Evolutionary conservation across 2,888 invertebrate genomes (phyloP).

Genomic region (Cheilosia vulpina): DNA sequence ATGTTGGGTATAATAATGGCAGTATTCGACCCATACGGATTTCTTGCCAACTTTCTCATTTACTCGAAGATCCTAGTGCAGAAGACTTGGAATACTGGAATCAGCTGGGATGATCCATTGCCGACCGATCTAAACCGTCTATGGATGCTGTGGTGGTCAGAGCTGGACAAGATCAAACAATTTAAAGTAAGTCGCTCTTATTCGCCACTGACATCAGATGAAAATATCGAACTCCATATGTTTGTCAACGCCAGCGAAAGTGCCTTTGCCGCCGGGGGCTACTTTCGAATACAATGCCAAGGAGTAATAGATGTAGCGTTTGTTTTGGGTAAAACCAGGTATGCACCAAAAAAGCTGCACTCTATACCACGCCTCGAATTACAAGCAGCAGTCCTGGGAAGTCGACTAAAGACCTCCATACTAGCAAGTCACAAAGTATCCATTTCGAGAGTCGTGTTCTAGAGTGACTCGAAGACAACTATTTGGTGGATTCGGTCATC

Average conservation of each 20-base stretch:
- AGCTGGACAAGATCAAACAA: not conserved
- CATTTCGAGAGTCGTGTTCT: too few species aligned
- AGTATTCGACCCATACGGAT: too few species aligned
- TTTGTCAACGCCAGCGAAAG: conserved; percentile 33
- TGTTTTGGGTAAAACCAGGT: conserved; percentile 25
- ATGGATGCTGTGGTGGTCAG: conserved; percentile 36
- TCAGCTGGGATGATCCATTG: conserved; percentile 24
- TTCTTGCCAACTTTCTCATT: too few species aligned
- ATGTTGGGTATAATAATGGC: too few species aligned
- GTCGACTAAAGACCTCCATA: not conserved
- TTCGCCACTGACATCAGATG: not conserved
- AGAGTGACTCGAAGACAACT: not conserved
- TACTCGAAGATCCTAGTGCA: not conserved
- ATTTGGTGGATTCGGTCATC: not conserved
- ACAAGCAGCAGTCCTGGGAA: not conserved
- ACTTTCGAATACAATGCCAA: not conserved
- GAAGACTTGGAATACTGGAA: conserved; percentile 26
- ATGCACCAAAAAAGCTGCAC: not conserved
- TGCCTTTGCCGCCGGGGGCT: conserved; percentile 16
- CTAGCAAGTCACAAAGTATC: too few species aligned
- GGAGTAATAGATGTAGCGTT: conserved; percentile 29
- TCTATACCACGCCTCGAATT: not conserved
- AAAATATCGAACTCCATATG: conserved; percentile 22
- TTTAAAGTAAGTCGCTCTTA: conserved; percentile 3
- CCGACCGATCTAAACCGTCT: not conserved